Evolutionary conservation across 2,113 vertebrate genomes (phyloP).

Genomic region (Tricholaema leucomelas): DNA sequence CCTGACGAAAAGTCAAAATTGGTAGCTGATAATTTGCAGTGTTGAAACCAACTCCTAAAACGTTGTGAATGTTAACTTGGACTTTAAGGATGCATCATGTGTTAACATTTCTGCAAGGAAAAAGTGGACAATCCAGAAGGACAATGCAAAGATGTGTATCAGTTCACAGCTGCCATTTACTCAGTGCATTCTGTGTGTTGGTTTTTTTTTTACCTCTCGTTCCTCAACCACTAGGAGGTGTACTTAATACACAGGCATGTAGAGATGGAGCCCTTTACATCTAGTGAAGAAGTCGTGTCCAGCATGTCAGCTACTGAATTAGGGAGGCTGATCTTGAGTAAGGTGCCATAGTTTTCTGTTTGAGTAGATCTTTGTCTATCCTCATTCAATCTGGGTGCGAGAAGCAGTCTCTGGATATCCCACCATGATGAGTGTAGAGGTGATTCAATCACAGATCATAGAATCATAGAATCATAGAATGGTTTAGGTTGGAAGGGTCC

Average conservation of each 20-base stretch:
- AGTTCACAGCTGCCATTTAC: not conserved
- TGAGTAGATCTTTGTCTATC: not conserved
- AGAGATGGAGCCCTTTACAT: not conserved
- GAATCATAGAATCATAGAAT: too few species aligned
- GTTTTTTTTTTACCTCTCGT: not conserved
- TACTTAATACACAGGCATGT: not conserved
- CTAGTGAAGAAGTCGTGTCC: not conserved
- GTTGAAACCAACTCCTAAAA: not conserved
- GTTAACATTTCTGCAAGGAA: not conserved
- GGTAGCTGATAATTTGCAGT: not conserved
- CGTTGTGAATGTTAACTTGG: not conserved
- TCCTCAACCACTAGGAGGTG: slow-evolving; percentile 43
- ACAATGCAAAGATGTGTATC: fast-evolving
- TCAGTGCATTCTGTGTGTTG: not conserved
- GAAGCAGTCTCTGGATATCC: not conserved
- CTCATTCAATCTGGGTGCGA: not conserved
- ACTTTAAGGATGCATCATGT: not conserved
- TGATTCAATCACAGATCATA: too few species aligned
- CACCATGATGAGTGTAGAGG: not conserved
- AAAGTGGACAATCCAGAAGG: not conserved
- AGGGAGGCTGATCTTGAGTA: not conserved
- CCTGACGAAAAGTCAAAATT: not conserved
- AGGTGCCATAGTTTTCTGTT: not conserved
- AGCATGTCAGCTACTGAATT: not conserved
- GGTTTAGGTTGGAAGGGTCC: too few species aligned